Evolutionary conservation across 2,113 vertebrate genomes (phyloP).

Genomic region (Chaetura pelagica): DNA sequence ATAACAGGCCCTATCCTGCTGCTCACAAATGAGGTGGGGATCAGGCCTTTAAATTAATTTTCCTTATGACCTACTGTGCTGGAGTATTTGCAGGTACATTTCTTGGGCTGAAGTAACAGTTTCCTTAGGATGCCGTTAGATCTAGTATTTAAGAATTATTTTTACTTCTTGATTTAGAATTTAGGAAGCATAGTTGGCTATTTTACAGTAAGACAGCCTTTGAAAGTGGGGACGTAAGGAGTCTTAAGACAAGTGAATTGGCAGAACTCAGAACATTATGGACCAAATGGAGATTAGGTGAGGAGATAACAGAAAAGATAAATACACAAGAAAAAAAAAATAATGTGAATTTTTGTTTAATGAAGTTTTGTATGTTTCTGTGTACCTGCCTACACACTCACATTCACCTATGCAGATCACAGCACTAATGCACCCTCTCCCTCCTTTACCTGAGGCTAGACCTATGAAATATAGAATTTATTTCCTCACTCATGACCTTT

Average conservation of each 20-base stretch:
- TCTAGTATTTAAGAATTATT: neutral
- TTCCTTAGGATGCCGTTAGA: neutral
- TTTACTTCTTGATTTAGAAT: neutral
- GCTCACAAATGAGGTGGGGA: neutral
- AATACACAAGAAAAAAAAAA: neutral
- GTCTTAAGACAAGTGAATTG: neutral
- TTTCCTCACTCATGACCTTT: slow-evolving; percentile 54
- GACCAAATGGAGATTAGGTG: neutral
- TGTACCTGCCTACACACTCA: neutral
- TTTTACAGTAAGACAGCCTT: neutral
- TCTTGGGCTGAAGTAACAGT: neutral
- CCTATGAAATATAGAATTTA: neutral
- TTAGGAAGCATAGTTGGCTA: neutral
- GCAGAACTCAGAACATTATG: neutral
- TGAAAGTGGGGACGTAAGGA: neutral
- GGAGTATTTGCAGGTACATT: neutral
- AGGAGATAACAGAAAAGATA: neutral
- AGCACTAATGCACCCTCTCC: neutral
- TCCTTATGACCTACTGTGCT: neutral
- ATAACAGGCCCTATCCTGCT: neutral
- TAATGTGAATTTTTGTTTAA: neutral
- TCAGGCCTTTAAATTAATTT: neutral
- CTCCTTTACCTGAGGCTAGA: neutral
- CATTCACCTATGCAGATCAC: neutral
- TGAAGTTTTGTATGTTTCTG: neutral